Percentiles rank a stretch among this genome's conserved stretches.
Evolutionary conservation across 2,888 invertebrate genomes (phyloP).

Genomic region (Aspidapion aeneum): DNA sequence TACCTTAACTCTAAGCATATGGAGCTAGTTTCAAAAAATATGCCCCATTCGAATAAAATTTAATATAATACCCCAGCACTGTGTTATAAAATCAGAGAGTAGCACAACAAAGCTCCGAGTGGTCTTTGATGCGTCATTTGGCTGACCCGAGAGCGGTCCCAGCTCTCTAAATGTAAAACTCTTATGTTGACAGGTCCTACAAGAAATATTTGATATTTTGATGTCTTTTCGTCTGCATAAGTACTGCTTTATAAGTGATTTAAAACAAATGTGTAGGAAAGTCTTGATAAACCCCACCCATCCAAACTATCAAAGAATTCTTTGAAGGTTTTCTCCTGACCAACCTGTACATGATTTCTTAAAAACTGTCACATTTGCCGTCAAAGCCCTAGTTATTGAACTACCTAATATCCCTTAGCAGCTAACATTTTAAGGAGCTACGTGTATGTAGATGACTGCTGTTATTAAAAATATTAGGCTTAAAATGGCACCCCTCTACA

Average conservation of each 20-base stretch:
- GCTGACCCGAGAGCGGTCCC: too few species aligned
- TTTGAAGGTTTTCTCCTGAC: neutral
- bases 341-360: neutral
- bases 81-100: neutral
- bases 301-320: neutral
- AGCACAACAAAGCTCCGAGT: constrained; percentile 3
- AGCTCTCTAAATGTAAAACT: neutral
- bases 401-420: too few species aligned
- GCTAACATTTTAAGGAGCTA: too few species aligned
- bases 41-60: too few species aligned
- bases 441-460: too few species aligned
- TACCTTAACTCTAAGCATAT: neutral
- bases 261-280: neutral
- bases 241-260: neutral
- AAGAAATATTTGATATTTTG: neutral
- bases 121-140: neutral
- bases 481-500: neutral
- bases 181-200: neutral
- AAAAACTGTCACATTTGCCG: neutral
- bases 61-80: neutral
- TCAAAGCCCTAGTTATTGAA: too few species aligned
- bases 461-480: neutral
- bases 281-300: neutral
- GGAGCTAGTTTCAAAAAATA: neutral
- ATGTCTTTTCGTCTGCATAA: neutral